Percentiles rank a stretch among this genome's conserved stretches.
These are phyloP conservation scores for Zoanthus solanderi DNA, from an alignment of 92 coral and sea anemone species.

Conservation along the genomic window DNA sequence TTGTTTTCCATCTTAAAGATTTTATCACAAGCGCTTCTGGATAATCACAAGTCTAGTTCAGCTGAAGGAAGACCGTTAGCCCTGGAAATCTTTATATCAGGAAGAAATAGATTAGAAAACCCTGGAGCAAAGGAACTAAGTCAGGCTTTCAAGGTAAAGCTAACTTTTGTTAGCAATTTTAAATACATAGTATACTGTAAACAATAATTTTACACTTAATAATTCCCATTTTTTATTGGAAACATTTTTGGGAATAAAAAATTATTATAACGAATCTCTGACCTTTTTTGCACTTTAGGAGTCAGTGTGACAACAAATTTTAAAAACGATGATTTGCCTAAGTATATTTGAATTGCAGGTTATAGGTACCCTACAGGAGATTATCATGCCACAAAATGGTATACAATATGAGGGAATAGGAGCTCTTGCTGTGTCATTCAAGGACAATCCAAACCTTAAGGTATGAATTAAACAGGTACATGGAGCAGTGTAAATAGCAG, in stretches of 20 bases:
- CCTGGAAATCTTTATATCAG: slow-evolving; percentile 95
- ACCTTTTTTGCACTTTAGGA: too few relatives aligned
- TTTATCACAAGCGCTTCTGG: slow-evolving; percentile 88
- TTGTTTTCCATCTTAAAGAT: slow-evolving; percentile 57
- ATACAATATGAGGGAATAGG: slow-evolving; percentile 91
- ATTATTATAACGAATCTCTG: too few relatives aligned
- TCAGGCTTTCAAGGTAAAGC: slow-evolving; percentile 87
- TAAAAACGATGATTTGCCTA: too few relatives aligned
- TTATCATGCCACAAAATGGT: slow-evolving; percentile 99
- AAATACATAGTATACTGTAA: too few relatives aligned
- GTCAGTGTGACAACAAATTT: too few relatives aligned
- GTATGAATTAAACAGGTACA: slow-evolving; percentile 38
- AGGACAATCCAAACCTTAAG: slow-evolving; percentile 80
- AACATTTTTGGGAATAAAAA: too few relatives aligned
- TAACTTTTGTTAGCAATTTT: background rate
- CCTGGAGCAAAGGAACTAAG: slow-evolving; percentile 91
- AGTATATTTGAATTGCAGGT: slow-evolving; percentile 51
- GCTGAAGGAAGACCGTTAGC: slow-evolving; percentile 77
- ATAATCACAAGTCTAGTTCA: slow-evolving; percentile 82
- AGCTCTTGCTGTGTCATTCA: slow-evolving; percentile 89
- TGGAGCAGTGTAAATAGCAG: background rate
- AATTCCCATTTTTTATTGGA: too few relatives aligned
- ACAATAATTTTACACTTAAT: too few relatives aligned
- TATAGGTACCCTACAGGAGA: slow-evolving; percentile 89
- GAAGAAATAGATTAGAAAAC: slow-evolving; percentile 96